Conservation (phyloP, 2,113 vertebrate genomes). For the Electrona antarctica region DNA sequence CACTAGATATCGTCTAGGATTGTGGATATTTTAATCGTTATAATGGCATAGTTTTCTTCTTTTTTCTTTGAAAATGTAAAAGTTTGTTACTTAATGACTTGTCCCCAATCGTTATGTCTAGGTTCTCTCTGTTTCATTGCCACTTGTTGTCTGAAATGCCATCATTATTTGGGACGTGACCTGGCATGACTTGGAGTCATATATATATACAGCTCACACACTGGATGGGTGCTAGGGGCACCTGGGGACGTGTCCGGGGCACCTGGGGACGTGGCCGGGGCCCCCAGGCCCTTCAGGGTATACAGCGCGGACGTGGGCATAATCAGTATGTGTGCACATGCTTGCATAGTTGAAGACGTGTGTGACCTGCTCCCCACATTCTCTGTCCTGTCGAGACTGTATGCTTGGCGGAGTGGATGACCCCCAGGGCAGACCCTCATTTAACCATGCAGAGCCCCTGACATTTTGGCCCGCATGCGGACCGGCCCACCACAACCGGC, state of each 20-base stretch:
- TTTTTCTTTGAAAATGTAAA: no score
- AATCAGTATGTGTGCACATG: not conserved
- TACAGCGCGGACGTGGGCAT: not conserved
- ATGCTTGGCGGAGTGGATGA: slow-evolving; percentile 17
- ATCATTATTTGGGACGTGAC: not conserved
- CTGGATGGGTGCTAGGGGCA: no score
- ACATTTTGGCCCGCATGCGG: no score
- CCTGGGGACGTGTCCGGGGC: no score
- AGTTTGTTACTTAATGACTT: not conserved
- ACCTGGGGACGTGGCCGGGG: no score
- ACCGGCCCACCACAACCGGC: no score
- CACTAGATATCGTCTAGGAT: no score
- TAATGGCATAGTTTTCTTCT: no score
- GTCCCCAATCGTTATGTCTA: not conserved
- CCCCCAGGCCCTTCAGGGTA: not conserved
- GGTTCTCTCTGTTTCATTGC: not conserved
- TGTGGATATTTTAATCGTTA: no score
- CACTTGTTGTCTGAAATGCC: not conserved
- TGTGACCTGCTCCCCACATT: not conserved
- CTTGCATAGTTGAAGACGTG: slow-evolving; percentile 10
- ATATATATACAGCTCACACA: not conserved
- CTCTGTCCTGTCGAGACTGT: not conserved
- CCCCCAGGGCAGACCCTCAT: no score
- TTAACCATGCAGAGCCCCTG: no score
- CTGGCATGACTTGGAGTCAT: not conserved